These are phyloP conservation scores for Macrosoma leucophasiata DNA, from an alignment of 2,888 invertebrate species.

Conservation along the genomic window DNA sequence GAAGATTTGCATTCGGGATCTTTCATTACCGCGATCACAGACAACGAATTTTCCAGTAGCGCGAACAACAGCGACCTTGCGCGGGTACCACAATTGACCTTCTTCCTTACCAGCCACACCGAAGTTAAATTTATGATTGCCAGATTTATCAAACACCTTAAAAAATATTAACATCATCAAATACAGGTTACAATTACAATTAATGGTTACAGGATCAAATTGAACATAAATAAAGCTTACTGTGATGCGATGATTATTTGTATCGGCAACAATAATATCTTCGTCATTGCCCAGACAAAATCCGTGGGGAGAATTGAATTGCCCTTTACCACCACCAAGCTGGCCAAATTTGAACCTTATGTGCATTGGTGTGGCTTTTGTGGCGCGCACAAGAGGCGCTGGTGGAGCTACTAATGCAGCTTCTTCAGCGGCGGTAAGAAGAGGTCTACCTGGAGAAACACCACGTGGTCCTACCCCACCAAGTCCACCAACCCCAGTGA, in stretches of 20 bases:
- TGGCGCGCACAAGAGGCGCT: conserved; percentile 76
- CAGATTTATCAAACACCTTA: conserved; percentile 94
- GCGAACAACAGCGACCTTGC: conserved; percentile 95
- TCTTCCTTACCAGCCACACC: conserved; percentile 97
- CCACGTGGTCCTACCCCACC: conserved; percentile 69
- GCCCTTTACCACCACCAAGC: conserved; percentile 92
- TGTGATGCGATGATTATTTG: conserved; percentile 97
- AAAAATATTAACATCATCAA: conserved; percentile 21
- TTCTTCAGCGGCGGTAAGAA: conserved; percentile 63
- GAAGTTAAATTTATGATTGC: conserved; percentile 94
- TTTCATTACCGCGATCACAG: conserved; percentile 97
- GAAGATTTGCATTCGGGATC: conserved; percentile 98
- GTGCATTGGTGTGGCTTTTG: conserved; percentile 89
- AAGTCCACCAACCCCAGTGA: conserved; percentile 61
- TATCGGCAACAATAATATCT: conserved; percentile 97
- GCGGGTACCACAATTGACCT: conserved; percentile 97
- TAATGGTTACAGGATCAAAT: conserved; percentile 1
- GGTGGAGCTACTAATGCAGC: conserved; percentile 63
- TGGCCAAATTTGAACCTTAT: conserved; percentile 96
- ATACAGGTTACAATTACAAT: not conserved
- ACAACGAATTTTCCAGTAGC: conserved; percentile 95
- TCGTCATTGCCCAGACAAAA: conserved; percentile 96
- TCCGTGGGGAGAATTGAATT: conserved; percentile 98
- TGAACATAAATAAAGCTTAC: conserved; percentile 48
- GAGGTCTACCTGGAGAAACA: conserved; percentile 64